These are phyloP conservation scores for Bufotes viridis DNA, from an alignment of 2,797 vertebrate species.

Conservation along the genomic window DNA sequence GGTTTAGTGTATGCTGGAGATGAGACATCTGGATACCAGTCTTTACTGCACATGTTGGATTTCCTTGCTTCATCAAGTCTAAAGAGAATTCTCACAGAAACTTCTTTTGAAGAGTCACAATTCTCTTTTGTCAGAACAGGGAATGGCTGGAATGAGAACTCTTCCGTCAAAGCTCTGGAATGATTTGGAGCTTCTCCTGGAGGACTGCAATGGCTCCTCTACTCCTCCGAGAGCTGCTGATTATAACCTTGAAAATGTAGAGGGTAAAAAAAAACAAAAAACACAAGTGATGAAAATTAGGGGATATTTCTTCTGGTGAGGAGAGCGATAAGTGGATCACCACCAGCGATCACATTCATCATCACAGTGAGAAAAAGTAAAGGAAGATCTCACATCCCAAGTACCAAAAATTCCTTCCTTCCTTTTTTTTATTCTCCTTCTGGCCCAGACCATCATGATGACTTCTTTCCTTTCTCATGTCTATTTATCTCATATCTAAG, in stretches of 20 bases:
- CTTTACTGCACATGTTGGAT: no score
- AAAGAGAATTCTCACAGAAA: not conserved
- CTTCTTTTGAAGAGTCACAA: not conserved
- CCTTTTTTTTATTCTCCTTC: no score
- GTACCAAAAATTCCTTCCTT: no score
- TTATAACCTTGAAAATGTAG: constrained; percentile 55
- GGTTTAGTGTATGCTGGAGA: no score
- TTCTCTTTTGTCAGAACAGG: not conserved
- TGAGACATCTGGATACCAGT: no score
- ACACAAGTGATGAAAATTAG: constrained; percentile 61
- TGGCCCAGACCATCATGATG: no score
- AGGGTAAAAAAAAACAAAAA: constrained; percentile 44
- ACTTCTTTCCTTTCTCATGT: no score
- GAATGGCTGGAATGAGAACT: not conserved
- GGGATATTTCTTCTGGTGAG: constrained; percentile 50
- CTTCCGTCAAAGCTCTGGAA: not conserved
- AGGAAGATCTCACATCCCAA: constrained; percentile 12
- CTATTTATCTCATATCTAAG: no score
- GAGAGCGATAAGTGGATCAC: constrained; percentile 63
- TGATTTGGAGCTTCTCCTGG: constrained; percentile 36
- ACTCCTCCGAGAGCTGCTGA: constrained; percentile 38
- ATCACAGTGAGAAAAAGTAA: constrained; percentile 67
- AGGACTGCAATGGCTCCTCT: constrained; percentile 31
- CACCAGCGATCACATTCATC: constrained; percentile 64
- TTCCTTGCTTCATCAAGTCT: no score